Base-by-base conservation (phyloP, 2,113 vertebrate genomes). In the Porphyrio hochstetteri region DNA sequence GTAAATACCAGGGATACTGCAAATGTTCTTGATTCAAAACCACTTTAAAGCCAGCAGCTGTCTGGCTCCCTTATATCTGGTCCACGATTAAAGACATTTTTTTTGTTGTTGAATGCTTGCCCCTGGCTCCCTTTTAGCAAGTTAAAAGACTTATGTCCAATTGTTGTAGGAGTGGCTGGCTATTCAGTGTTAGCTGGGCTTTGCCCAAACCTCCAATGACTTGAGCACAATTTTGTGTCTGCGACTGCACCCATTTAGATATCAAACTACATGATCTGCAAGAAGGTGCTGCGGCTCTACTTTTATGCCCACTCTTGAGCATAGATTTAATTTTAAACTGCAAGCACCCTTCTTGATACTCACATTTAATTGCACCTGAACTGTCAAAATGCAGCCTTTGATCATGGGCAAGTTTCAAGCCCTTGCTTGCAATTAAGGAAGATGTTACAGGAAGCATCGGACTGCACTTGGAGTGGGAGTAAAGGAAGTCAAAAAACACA, bases 371-470 rank as follows among this genome's bases (percentile, higher is more conserved):
- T 94, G 90, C 81, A 69, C 77, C 57, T 89, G 65, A 92, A 75
- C 63, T 87, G 61, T 92, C 92, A 91, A 92, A 92, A 94, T 14
- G 50, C 46, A 91, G 80, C 25, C 77, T 87, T 96, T 96, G 92
- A 93, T 96, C 65, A 56, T 2, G 0, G 53, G 50, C 2, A 3
- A 69, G 80, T 94, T 93, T 91, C 90, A 93, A 82, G 92, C 72
- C 79, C 65, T 93, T 84, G 70, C 88, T 94, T 96, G 88, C 44
- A 82, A 29, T 84, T 86, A 86, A 84, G 60, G 59, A 92, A 69
- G 57, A 57, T 50, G 33, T 68, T 88, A 68, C 28, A 84, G 77
- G 77, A 86, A 94, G 72, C 65, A 82, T 64, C 53, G 61, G 59
- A 31, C 53, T 63, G 61, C 25, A 50, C 61, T 89, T 93, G 61